These are phyloP conservation scores for Antheraea pernyi DNA, from an alignment of 1,140 invertebrate species.

Conservation along the genomic window DNA sequence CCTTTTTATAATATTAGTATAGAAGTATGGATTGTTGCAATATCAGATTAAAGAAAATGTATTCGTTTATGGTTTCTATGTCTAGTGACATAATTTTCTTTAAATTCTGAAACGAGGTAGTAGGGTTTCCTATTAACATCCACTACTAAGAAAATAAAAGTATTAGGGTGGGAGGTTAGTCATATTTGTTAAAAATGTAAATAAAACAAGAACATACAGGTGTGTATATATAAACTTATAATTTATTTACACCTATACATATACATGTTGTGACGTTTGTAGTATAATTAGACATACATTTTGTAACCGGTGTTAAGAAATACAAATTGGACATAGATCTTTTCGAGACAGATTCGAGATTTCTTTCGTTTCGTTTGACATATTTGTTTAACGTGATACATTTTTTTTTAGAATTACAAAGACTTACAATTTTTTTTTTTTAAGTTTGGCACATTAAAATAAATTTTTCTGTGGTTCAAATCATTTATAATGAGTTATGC, in stretches of 20 bases:
- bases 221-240: conserved; percentile 76
- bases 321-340: neutral
- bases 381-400: conserved; percentile 10
- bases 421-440: too few relatives aligned
- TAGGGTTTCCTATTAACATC: too few relatives aligned
- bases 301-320: neutral
- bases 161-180: too few relatives aligned
- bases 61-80: too few relatives aligned
- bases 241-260: conserved; percentile 77
- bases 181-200: conserved; percentile 10
- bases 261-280: conserved; percentile 70
- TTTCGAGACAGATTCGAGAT: conserved; percentile 28
- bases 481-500: conserved; percentile 28
- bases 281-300: conserved; percentile 38
- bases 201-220: conserved; percentile 65
- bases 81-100: too few relatives aligned
- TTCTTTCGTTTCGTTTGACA: conserved; percentile 20
- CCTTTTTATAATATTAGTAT: too few relatives aligned
- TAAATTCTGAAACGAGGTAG: too few relatives aligned
- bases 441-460: conserved; percentile 50
- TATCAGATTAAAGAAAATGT: too few relatives aligned
- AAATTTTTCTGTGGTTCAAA: neutral
- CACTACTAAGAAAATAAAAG: too few relatives aligned
- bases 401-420: too few relatives aligned
- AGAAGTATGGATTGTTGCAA: too few relatives aligned